Evolutionary conservation across 1,140 invertebrate species (phyloP), one percentile per base, ranked within the genome.

Genomic region (Aradophagus sp.): DNA sequence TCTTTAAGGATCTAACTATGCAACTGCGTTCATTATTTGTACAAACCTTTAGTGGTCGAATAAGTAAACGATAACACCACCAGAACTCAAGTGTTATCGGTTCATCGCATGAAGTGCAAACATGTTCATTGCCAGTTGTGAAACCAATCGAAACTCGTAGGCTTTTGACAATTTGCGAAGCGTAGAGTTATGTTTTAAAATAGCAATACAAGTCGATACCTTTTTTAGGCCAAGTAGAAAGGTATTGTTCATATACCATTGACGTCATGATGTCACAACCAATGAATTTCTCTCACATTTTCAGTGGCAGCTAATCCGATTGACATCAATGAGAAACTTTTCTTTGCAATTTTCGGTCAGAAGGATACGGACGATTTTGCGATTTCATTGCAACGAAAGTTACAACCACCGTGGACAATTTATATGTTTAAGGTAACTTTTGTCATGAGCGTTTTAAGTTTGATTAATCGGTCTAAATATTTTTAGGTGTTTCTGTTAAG

Each of bases 281-380:
- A 47, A 41, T 38, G 2, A 61, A 41, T 14, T 38, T 38, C 84
- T 69, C 74, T 80, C 81, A 79, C 89, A 87, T 88, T 91, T 90
- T 84, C 91, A 96, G 93, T 96, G 81, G 89, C 89, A 82, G 92
- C 94, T 88, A 93, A 91, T 86, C 93, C 95, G 52, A 86, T 97
- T 42, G 90, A 94, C 79, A 95, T 96, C 48, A 96, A 98, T 85
- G 97, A 99, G 88, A 91, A 98, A 86, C 90, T 99, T 52, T 99
- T 99, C 90, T 99, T 99, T 87, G 97, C 97, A 42, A 92, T 99
- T 76, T 99, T 99, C 86, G 98, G 98, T 52, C 91, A 99, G 82
- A 97, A 97, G 47, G 93, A 95, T 39, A 93, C 95, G 27, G 92
- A 92, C 47, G 88, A 91, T 80, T 90, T 93, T 75, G 90, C 90